Conservation (phyloP, 1,140 invertebrate species). For the Oryctes rhinoceros region DNA sequence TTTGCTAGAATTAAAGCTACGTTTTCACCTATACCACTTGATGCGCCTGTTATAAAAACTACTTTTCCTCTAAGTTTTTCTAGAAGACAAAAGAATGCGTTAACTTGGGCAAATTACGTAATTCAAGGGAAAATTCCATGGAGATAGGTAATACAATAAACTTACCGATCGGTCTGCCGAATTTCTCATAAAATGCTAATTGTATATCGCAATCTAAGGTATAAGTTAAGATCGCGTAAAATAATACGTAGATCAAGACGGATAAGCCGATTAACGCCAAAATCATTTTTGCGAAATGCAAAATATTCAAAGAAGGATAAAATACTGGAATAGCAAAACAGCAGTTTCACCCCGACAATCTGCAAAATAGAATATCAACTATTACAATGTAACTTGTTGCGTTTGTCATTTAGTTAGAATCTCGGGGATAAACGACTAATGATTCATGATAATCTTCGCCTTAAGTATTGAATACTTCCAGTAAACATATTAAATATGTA, state of each 20-base stretch:
- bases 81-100: not conserved
- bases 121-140: too few species aligned
- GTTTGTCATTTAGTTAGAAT: too few species aligned
- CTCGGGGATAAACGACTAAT: too few species aligned
- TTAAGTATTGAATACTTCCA: too few species aligned
- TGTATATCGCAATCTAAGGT: conserved; percentile 68
- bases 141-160: not conserved
- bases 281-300: conserved; percentile 2
- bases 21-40: conserved; percentile 86
- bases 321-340: too few species aligned
- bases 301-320: not conserved
- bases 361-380: too few species aligned
- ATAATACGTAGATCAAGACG: not conserved
- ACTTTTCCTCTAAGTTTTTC: conserved; percentile 72
- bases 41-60: conserved; percentile 89
- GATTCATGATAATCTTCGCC: too few species aligned
- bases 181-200: conserved; percentile 66
- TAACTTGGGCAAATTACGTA: too few species aligned
- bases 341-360: too few species aligned
- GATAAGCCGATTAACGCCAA: not conserved
- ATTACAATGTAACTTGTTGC: too few species aligned
- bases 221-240: conserved; percentile 51
- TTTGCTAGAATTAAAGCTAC: conserved; percentile 77
- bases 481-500: too few species aligned
- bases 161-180: conserved; percentile 69